Percentiles rank a stretch among this genome's conserved stretches.
phyloP scores from a whole-genome alignment of 2,797 vertebrate genomes.

The Spheniscus humboldti region DNA sequence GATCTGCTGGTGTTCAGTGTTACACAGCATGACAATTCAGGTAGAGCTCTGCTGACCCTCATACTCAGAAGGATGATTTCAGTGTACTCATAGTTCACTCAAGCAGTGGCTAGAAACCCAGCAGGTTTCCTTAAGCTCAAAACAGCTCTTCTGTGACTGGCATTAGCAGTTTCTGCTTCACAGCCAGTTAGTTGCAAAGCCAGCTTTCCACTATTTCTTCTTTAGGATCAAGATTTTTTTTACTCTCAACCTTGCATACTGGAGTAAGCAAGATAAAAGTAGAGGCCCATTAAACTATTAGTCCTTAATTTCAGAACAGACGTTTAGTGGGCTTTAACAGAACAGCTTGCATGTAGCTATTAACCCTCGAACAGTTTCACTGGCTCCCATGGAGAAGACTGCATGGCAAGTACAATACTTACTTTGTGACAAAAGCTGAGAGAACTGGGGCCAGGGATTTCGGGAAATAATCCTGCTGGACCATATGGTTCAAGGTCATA shows the following conservation, averaged over 20 bases:
- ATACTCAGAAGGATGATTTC: background rate
- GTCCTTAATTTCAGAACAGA: background rate
- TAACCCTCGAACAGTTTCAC: background rate
- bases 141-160: background rate
- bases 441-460: conserved; percentile 84
- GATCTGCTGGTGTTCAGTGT: background rate
- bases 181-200: background rate
- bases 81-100: background rate
- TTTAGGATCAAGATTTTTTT: background rate
- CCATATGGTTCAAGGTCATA: conserved; percentile 87
- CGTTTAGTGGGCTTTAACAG: background rate
- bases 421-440: conserved; percentile 87
- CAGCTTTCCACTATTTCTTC: background rate
- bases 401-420: conserved; percentile 67
- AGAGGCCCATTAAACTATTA: background rate
- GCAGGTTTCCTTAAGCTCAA: background rate
- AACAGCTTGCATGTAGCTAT: background rate
- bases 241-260: background rate
- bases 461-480: conserved; percentile 93
- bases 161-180: background rate
- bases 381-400: background rate
- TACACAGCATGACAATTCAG: background rate
- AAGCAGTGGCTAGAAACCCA: background rate
- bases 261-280: background rate
- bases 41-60: background rate